These are phyloP conservation scores for Napeogenes sylphis DNA, from an alignment of 2,888 invertebrate genomes.

Conservation along the genomic window DNA sequence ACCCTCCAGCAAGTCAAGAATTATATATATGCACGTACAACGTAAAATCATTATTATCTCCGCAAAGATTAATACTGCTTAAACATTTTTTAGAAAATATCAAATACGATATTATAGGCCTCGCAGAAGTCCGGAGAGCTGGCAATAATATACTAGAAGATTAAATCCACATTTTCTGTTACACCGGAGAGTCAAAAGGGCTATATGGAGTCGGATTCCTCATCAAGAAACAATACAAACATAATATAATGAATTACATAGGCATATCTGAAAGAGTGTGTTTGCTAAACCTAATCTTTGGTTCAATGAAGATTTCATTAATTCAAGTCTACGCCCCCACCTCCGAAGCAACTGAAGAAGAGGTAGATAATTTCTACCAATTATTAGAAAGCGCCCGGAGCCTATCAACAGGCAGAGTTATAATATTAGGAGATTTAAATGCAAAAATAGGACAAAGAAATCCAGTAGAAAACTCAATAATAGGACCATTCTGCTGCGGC, in stretches of 20 bases:
- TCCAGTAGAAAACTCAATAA: slow-evolving; percentile 20
- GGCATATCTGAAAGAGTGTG: slow-evolving; percentile 30
- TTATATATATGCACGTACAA: too few species aligned
- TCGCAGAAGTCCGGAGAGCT: too few species aligned
- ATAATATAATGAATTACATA: slow-evolving; percentile 23
- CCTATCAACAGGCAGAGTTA: too few species aligned
- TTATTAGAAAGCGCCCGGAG: too few species aligned
- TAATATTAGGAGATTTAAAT: slow-evolving; percentile 4
- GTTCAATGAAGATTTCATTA: slow-evolving; percentile 11
- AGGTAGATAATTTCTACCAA: too few species aligned
- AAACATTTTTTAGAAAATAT: too few species aligned
- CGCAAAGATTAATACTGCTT: too few species aligned
- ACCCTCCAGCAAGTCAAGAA: too few species aligned
- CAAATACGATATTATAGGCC: too few species aligned
- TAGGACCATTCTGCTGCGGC: slow-evolving; percentile 22
- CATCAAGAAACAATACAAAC: slow-evolving; percentile 18
- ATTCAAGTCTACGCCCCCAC: slow-evolving; percentile 28
- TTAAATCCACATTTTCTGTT: slow-evolving; percentile 30
- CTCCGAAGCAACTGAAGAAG: slow-evolving; percentile 10
- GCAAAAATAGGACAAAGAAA: slow-evolving; percentile 22
- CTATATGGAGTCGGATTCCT: slow-evolving; percentile 29
- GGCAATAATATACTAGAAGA: slow-evolving; percentile 27
- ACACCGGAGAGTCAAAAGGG: slow-evolving; percentile 29
- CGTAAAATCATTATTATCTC: too few species aligned
- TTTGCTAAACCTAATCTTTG: slow-evolving; percentile 24